Base-by-base conservation (phyloP, 2,113 vertebrate species). In the Dasyurus viverrinus region DNA sequence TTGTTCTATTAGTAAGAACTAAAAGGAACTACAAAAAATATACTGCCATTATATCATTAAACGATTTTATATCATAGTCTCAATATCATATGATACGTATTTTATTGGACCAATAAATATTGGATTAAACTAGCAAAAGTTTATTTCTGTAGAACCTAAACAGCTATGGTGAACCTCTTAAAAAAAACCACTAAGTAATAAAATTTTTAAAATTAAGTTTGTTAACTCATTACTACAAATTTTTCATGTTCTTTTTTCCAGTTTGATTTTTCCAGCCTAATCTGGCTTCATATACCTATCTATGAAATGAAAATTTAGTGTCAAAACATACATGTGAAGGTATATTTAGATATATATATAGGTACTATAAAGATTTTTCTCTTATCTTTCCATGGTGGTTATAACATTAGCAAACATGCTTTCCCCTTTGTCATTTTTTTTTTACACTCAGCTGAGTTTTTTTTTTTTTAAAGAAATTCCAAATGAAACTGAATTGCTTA, bases 401-500 rank as follows among this genome's bases (percentile, higher is more conserved):
- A 22, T 42, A 52, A 2, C 68, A 47, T 93, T 54, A 46, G 48
- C 55, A n/a, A 12, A 93, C 54, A 36, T 53, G 53, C 6, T 60
- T 53, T 94, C 12, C 57, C 30, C 54, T 14, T 54, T 94, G 47
- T 54, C 8, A 27, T 76, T 30, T 91, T 6, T 92, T 94, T 96
- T 95, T 92, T 47, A 89, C 68, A 54, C 24, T 92, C 89, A 94
- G 53, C 54, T 92, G 93, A 91, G 92, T 76, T 90, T 95, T 54
- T 42, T 94, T 3, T n/a, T n/a, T n/a, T 93, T 90, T 92, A 25
- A 24, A 24, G 90, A 90, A 93, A 97, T 8, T 93, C 95, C 93
- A 92, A 95, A 94, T 91, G 93, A 96, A 92, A 46, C 26, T 36
- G 55, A 53, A 93, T 93, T 93, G 53, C 89, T 95, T 26, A 30